Evolutionary conservation across 2,888 invertebrate species (phyloP).

Genomic region (Apodemia hepburni): DNA sequence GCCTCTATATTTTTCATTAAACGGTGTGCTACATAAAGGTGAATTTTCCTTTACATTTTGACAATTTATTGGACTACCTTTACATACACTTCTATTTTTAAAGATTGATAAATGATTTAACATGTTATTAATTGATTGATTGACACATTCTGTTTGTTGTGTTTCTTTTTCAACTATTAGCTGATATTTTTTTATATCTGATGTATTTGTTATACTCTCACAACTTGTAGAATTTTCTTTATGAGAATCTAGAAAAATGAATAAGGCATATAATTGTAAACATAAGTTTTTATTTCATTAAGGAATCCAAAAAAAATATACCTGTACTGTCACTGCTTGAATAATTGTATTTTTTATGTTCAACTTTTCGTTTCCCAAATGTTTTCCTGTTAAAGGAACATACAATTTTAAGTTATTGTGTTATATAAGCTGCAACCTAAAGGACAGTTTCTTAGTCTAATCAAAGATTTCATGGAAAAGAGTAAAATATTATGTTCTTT

Average conservation of each 20-base stretch:
- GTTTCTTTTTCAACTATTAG: conserved; percentile 47
- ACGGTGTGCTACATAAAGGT: conserved; percentile 65
- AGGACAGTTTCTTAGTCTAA: too few species aligned
- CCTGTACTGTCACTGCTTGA: conserved; percentile 46
- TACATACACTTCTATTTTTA: conserved; percentile 30
- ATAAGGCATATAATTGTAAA: neutral
- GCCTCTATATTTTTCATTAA: conserved; percentile 57
- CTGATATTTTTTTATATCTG: conserved; percentile 52
- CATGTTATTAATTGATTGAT: conserved; percentile 61
- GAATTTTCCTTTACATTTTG: conserved; percentile 45
- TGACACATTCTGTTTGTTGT: conserved; percentile 35
- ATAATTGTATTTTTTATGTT: conserved; percentile 35
- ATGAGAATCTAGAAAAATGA: conserved; percentile 51
- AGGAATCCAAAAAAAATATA: conserved; percentile 28
- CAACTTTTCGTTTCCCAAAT: conserved; percentile 34
- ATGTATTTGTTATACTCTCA: conserved; percentile 37
- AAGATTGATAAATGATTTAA: conserved; percentile 49
- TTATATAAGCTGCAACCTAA: too few species aligned
- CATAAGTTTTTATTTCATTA: neutral
- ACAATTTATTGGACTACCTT: conserved; percentile 30
- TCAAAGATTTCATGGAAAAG: too few species aligned
- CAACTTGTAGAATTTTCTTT: conserved; percentile 51
- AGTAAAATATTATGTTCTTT: too few species aligned
- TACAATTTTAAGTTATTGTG: too few species aligned
- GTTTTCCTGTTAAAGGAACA: conserved; percentile 34